Evolutionary conservation across 1,140 invertebrate genomes (phyloP).

Genomic region (Bombus confusus): DNA sequence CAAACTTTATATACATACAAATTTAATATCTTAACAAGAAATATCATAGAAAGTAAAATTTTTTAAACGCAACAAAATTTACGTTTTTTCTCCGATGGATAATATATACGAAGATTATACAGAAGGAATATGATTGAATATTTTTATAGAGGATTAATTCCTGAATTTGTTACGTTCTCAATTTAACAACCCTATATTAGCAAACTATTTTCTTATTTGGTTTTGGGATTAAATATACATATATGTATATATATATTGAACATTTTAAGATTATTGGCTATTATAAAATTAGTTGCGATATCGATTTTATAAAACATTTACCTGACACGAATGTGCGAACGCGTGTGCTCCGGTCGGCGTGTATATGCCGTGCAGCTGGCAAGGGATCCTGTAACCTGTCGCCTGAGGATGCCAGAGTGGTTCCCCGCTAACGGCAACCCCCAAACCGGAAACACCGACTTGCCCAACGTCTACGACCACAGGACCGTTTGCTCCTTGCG

Average conservation of each 20-base stretch:
- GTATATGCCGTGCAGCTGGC: constrained; percentile 78
- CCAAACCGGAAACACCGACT: constrained; percentile 77
- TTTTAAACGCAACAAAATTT: no score
- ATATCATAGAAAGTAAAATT: not conserved
- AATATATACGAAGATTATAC: no score
- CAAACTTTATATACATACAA: not conserved
- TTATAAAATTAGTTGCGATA: not conserved
- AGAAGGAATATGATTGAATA: no score
- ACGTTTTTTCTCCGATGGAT: no score
- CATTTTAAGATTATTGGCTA: not conserved
- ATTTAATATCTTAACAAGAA: not conserved
- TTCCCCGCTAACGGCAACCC: constrained; percentile 76
- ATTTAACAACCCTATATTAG: no score
- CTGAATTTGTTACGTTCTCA: no score
- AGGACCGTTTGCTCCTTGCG: constrained; percentile 76
- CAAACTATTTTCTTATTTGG: no score
- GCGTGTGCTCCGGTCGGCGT: constrained; percentile 75
- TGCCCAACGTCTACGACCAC: constrained; percentile 79
- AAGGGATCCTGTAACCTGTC: constrained; percentile 78
- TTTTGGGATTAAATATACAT: no score
- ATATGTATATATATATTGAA: no score
- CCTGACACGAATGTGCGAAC: constrained; percentile 79
- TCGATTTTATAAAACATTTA: constrained; percentile 44
- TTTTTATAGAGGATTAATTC: no score
- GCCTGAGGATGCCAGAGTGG: constrained; percentile 78